Evolutionary conservation across 1,140 invertebrate species (phyloP), one percentile per base, ranked within the genome.

Genomic region (Ceratoteleas bidentatus): DNA sequence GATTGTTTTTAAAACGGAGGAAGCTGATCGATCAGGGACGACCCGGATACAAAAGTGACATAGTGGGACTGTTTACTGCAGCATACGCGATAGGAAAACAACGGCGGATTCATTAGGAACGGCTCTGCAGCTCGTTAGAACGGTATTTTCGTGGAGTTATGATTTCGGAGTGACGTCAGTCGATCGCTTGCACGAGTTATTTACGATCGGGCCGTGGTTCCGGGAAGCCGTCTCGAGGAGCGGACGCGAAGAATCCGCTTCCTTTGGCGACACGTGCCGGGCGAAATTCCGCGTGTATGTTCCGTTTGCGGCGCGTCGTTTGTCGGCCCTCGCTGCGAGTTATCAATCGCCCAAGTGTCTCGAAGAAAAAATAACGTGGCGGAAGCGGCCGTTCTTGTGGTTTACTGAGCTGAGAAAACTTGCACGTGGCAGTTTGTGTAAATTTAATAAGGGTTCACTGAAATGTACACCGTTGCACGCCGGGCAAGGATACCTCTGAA

Each of bases 351-450:
- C 64, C 34, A 10, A 58, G 62, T 61, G 24, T 40, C 52, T 56
- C 52, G 10, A 65, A 64, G 60, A 57, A 64, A 58, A 58, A 74
- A 74, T 56, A 65, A 64, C 56, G 70, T 64, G 70, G 65, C 72
- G 52, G 72, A 65, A 75, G 32, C 16, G 57, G 47, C 24, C 54
- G 62, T 36, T 68, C 62, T 62, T 56, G 73, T 68, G 64, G 73
- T 76, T 68, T 75, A 66, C 54, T 68, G 56, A 75, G 49, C 72
- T 68, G 62, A 75, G 72, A 66, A 75, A 75, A 75, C 45, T 75
- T 61, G 72, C 62, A 66, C 72, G 47, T 75, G 72, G 49, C 61
- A 53, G 9, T 45, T 38, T 54, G 54, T 66, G 56, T 68, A 76
- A 61, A 76, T 68, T 61, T 68, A 75, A 66, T 66, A 75, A 75